phyloP scores from a whole-genome alignment of 2,888 invertebrate species.

The Agonopterix alstromeriana region DNA sequence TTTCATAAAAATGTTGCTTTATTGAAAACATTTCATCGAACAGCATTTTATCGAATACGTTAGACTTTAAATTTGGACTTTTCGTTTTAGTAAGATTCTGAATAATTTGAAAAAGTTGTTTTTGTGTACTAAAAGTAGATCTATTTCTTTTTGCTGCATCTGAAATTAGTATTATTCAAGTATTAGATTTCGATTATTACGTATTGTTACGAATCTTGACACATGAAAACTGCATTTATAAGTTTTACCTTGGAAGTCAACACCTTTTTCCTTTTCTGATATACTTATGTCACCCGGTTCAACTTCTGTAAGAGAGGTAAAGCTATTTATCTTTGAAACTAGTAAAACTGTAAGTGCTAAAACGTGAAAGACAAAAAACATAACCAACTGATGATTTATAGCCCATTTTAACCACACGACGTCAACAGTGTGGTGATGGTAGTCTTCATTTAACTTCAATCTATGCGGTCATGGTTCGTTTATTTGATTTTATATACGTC shows the following conservation, averaged over 20 bases:
- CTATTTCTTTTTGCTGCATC: constrained; percentile 18
- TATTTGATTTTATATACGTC: constrained; percentile 21
- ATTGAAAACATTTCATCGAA: constrained; percentile 54
- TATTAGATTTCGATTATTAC: not conserved
- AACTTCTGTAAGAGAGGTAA: constrained; percentile 16
- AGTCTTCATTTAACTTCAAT: constrained; percentile 5
- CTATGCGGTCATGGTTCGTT: constrained; percentile 17
- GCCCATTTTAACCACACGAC: constrained; percentile 37
- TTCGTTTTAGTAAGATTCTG: constrained; percentile 20
- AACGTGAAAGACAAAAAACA: constrained; percentile 55
- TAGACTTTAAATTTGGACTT: constrained; percentile 37
- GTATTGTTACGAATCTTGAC: not conserved
- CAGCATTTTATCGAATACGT: constrained; percentile 50
- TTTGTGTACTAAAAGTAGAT: constrained; percentile 14
- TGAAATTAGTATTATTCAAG: constrained; percentile 13
- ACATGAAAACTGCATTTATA: not conserved
- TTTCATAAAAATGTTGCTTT: constrained; percentile 40
- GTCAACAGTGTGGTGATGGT: constrained; percentile 4
- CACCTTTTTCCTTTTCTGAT: constrained; percentile 12
- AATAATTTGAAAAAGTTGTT: constrained; percentile 21
- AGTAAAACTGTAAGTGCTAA: constrained; percentile 34
- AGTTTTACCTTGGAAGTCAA: constrained; percentile 21
- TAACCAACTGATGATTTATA: constrained; percentile 46
- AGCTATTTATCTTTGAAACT: constrained; percentile 26
- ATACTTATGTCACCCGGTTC: not conserved